Evolutionary conservation across 2,888 invertebrate species (phyloP).

Genomic region (Polymixis lichenea): DNA sequence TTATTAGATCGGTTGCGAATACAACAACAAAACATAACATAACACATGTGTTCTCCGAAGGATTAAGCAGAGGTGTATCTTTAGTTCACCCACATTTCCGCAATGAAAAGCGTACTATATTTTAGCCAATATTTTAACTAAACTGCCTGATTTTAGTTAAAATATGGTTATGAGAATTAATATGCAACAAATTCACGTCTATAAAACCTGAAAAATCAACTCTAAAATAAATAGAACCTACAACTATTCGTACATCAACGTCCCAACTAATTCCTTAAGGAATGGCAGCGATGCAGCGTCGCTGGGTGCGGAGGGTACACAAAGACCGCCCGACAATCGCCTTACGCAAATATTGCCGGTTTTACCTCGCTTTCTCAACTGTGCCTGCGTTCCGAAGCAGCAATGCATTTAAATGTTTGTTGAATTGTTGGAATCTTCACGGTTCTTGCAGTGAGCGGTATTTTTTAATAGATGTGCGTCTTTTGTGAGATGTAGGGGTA

Average conservation of each 20-base stretch:
- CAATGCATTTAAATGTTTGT: constrained; percentile 65
- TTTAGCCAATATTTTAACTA: no score
- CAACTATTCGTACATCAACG: constrained; percentile 44
- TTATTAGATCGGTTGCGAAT: background rate
- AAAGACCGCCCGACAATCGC: constrained; percentile 71
- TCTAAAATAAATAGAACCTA: background rate
- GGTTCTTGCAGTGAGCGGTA: constrained; percentile 21
- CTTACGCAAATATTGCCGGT: constrained; percentile 71
- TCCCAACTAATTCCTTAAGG: constrained; percentile 71
- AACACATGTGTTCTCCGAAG: no score
- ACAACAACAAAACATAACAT: no score
- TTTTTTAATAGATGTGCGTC: constrained; percentile 25
- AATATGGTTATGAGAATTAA: background rate
- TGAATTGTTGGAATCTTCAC: constrained; percentile 41
- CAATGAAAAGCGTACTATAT: no score
- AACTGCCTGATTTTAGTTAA: no score
- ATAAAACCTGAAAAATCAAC: background rate
- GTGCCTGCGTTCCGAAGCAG: constrained; percentile 50
- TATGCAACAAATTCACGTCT: background rate
- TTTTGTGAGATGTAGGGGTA: constrained; percentile 33
- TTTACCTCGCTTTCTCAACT: constrained; percentile 59
- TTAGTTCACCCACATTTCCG: no score
- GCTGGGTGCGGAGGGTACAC: constrained; percentile 46
- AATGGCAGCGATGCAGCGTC: constrained; percentile 63
- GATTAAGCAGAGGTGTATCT: no score